phyloP scores from a whole-genome alignment of 2,888 invertebrate species.

The Ectropis crepuscularia region DNA sequence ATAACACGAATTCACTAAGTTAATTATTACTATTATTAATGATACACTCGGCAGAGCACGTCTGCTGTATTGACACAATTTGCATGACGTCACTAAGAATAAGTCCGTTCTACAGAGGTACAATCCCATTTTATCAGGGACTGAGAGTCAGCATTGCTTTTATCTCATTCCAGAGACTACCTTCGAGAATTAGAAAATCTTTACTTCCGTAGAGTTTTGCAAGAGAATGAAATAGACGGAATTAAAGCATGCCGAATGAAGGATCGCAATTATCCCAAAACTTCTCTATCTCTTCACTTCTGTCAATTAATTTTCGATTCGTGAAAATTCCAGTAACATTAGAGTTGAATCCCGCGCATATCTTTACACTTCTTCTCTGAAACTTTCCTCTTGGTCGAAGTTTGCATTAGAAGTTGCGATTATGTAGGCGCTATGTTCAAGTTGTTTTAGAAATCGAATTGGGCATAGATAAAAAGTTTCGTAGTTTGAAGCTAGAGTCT shows the following conservation, averaged over 20 bases:
- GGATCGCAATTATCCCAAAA: conserved; percentile 60
- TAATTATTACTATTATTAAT: conserved; percentile 54
- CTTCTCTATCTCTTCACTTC: conserved; percentile 61
- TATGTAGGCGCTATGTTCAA: conserved; percentile 80
- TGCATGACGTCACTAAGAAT: conserved; percentile 70
- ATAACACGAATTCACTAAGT: conserved; percentile 57
- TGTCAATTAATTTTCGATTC: conserved; percentile 73
- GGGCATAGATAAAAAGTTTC: conserved; percentile 75
- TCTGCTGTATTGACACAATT: conserved; percentile 70
- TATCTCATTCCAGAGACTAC: conserved; percentile 53
- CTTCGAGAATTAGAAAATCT: conserved; percentile 44
- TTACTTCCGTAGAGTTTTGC: conserved; percentile 55
- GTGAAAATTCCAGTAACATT: conserved; percentile 80
- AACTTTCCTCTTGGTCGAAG: conserved; percentile 78
- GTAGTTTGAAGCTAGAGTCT: conserved; percentile 82
- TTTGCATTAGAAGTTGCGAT: conserved; percentile 82
- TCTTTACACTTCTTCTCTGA: conserved; percentile 77
- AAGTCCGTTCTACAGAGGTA: conserved; percentile 29
- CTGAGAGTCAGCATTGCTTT: conserved; percentile 43
- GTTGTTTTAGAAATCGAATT: conserved; percentile 78
- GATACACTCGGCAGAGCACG: conserved; percentile 58
- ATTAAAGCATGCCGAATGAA: conserved; percentile 72
- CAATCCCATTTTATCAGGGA: conserved; percentile 26
- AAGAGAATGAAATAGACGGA: conserved; percentile 70
- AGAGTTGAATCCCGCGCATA: conserved; percentile 78